Evolutionary conservation across 1,140 invertebrate genomes (phyloP).

Genomic region (Anastrepha ludens): DNA sequence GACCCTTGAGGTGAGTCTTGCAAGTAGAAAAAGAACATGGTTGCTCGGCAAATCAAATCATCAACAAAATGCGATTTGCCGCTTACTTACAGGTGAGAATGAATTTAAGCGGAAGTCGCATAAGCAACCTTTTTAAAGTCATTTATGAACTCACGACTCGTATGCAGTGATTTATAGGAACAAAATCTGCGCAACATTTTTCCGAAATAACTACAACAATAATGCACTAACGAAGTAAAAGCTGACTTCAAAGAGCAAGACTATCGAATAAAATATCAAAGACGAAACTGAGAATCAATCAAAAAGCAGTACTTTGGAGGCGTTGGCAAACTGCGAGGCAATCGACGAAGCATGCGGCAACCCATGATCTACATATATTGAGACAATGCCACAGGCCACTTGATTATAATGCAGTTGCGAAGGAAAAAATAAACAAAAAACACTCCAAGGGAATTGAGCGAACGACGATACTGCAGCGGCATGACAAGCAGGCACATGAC

Average conservation of each 20-base stretch:
- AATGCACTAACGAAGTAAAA: neutral
- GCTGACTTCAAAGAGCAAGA: neutral
- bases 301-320: neutral
- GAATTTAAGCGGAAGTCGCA: no score
- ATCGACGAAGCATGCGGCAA: neutral
- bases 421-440: neutral
- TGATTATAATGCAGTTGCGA: conserved; percentile 1
- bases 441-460: neutral
- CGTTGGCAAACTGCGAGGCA: neutral
- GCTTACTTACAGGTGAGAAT: no score
- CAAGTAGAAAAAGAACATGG: no score
- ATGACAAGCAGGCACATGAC: no score
- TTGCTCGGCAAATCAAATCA: no score
- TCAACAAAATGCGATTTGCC: no score
- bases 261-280: neutral
- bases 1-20: no score
- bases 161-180: no score
- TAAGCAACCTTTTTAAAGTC: no score
- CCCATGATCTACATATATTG: neutral
- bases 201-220: neutral
- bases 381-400: neutral
- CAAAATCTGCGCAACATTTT: no score
- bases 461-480: neutral
- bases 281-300: neutral
- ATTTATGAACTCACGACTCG: neutral